A percentile compares a stretch with the other conserved stretches of the same genome.
phyloP scores from a whole-genome alignment of 1,140 invertebrate genomes.

The Anastatus disparis region DNA sequence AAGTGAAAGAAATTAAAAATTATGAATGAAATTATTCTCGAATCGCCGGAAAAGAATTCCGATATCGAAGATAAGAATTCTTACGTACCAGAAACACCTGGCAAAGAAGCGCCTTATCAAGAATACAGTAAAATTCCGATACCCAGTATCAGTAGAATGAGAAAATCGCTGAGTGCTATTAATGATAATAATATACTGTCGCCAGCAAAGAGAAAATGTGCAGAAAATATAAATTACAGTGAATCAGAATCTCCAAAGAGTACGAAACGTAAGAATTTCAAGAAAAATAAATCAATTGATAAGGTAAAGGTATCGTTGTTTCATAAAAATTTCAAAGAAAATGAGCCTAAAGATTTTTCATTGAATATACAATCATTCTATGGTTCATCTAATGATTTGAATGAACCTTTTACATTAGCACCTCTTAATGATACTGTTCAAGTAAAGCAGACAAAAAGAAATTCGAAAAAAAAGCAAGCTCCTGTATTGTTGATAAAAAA shows the following conservation, averaged over 20 bases:
- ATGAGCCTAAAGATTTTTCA: slow-evolving; percentile 40
- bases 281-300: slow-evolving; percentile 43
- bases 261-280: slow-evolving; percentile 47
- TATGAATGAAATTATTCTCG: slow-evolving; percentile 47
- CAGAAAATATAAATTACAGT: slow-evolving; percentile 42
- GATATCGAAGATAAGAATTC: slow-evolving; percentile 40
- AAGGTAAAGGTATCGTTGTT: background rate
- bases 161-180: slow-evolving; percentile 43
- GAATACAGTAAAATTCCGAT: slow-evolving; percentile 47
- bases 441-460: too few relatives aligned
- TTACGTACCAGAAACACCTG: slow-evolving; percentile 51
- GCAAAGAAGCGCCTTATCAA: slow-evolving; percentile 46
- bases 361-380: slow-evolving; percentile 57
- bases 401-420: too few relatives aligned
- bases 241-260: too few relatives aligned
- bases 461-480: too few relatives aligned
- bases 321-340: slow-evolving; percentile 25
- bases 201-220: slow-evolving; percentile 41
- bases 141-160: slow-evolving; percentile 48
- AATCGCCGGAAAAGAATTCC: slow-evolving; percentile 51
- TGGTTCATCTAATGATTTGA: slow-evolving; percentile 26
- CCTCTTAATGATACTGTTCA: too few relatives aligned
- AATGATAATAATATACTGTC: slow-evolving; percentile 44
- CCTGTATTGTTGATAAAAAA: too few relatives aligned
- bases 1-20: too few relatives aligned